Base-by-base conservation (phyloP, 2,113 vertebrate species). In the Puffinus mauretanicus region DNA sequence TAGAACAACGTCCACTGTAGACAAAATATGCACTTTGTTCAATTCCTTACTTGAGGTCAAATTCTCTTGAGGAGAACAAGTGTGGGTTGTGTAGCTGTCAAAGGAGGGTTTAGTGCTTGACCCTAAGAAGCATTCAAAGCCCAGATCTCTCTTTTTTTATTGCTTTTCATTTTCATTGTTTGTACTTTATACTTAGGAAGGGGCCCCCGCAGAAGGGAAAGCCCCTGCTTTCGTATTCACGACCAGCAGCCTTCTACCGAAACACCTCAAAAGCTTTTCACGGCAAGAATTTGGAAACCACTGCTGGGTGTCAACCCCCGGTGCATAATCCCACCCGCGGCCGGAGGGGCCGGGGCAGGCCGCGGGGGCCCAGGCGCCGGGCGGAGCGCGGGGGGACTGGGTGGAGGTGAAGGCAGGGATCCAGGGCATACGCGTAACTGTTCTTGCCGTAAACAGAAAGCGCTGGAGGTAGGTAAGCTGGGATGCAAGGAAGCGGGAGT, bases 1-100 rank as follows among this genome's bases (percentile, higher is more conserved):
- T 89, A 73, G 71, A 96, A 66, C 46, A 62, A 61, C 2, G 2
- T 92, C 78, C 47, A 13, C 80, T 80, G 82, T 80, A 84, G 71
- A 91, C 54, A 94, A 96, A 98, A 97, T 97, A 96, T 3, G 11
- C 46, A 69, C 92, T 96, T 98, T 98, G 96, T 98, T 98, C 97
- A 96, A 2, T 97, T 87, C 73, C 78, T 96, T 54, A 92, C 62
- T 82, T n/a, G 96, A 98, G 97, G 97, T 98, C 97, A 97, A 97
- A 94, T 96, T 98, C 97, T 98, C 98, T 97, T 97, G 95, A 98
- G 96, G 92, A 98, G 98, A 98, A 98, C 98, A 98, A 98, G 98
- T 97, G 97, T 97, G 98, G 96, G 96, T 97, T 98, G 97, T 98
- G 97, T 98, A 97, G 97, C 97, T 98, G 95, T 98, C 97, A 97